Evolutionary conservation across 35 echinoderm and acorn worm genomes (phyloP).

Genomic region (Ophioderma brevispina): DNA sequence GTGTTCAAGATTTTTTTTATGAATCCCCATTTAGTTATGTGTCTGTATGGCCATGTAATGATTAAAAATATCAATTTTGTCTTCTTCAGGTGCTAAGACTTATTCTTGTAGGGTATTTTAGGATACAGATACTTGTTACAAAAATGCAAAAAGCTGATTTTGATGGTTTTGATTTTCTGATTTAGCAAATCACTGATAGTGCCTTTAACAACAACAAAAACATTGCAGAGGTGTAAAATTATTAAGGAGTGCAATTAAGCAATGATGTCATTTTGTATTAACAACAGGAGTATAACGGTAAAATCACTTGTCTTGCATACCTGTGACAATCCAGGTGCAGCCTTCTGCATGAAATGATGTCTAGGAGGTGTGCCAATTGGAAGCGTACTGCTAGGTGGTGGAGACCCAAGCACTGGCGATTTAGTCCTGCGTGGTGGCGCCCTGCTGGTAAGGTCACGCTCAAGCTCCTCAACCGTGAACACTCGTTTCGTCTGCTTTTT

Average conservation of each 20-base stretch:
- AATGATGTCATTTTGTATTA: too few species aligned
- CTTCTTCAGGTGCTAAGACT: too few species aligned
- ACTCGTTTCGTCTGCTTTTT: conserved; percentile 39
- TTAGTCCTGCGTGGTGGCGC: conserved; percentile 53
- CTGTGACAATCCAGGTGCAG: not conserved
- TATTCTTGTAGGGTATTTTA: too few species aligned
- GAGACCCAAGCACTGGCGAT: conserved; percentile 62
- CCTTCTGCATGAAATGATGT: conserved; percentile 22
- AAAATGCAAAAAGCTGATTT: too few species aligned
- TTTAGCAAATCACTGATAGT: too few species aligned
- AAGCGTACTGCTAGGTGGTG: conserved; percentile 25
- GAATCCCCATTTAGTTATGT: too few species aligned
- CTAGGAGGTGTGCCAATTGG: conserved; percentile 95
- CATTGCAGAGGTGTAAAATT: not conserved
- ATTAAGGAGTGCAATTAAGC: too few species aligned
- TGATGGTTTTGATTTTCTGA: too few species aligned
- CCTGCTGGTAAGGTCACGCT: conserved; percentile 62
- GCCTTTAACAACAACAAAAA: not conserved
- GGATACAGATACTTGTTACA: too few species aligned
- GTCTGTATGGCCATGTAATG: too few species aligned
- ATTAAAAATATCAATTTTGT: too few species aligned
- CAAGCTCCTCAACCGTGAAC: conserved; percentile 84
- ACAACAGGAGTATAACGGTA: not conserved
- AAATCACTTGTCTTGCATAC: not conserved
- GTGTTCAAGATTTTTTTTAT: too few species aligned